These are phyloP conservation scores for Lycopodina hypogea DNA, from an alignment of 37 sponge, comb jelly and placozoan genomes.

Conservation along the genomic window DNA sequence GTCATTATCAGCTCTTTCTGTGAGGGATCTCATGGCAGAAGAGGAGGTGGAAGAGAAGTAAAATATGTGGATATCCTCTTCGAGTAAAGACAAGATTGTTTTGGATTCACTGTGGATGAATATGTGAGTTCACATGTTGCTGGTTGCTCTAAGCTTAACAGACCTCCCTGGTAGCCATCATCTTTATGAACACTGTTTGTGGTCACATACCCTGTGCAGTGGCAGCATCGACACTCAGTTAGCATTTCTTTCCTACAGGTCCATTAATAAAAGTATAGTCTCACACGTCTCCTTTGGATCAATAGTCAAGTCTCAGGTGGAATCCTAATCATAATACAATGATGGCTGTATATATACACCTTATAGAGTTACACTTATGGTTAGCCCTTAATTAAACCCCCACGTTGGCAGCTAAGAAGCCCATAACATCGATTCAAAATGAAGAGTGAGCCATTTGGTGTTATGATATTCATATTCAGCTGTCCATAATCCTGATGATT, in stretches of 20 bases:
- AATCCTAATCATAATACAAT: background rate
- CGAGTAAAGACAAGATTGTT: background rate
- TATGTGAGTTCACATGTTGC: background rate
- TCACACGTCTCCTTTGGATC: conserved; percentile 58
- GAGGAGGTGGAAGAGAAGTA: conserved; percentile 30
- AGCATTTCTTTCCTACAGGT: too few species aligned
- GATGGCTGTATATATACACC: background rate
- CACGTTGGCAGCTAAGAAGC: conserved; percentile 2
- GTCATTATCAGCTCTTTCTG: conserved; percentile 36
- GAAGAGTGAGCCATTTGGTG: conserved; percentile 62
- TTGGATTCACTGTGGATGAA: background rate
- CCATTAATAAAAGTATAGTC: too few species aligned
- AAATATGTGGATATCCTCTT: background rate
- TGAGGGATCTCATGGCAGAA: conserved; percentile 59
- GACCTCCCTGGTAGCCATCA: background rate
- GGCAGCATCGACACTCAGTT: too few species aligned
- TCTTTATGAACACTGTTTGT: too few species aligned
- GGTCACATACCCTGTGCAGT: too few species aligned
- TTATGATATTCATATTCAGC: conserved; percentile 34
- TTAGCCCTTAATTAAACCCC: too few species aligned
- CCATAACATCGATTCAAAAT: conserved; percentile 27
- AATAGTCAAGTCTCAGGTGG: conserved; percentile 33
- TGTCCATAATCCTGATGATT: conserved; percentile 53
- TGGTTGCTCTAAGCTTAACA: background rate
- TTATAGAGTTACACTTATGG: too few species aligned